Conservation (phyloP, 2,113 vertebrate species). For the Buteo buteo region DNA sequence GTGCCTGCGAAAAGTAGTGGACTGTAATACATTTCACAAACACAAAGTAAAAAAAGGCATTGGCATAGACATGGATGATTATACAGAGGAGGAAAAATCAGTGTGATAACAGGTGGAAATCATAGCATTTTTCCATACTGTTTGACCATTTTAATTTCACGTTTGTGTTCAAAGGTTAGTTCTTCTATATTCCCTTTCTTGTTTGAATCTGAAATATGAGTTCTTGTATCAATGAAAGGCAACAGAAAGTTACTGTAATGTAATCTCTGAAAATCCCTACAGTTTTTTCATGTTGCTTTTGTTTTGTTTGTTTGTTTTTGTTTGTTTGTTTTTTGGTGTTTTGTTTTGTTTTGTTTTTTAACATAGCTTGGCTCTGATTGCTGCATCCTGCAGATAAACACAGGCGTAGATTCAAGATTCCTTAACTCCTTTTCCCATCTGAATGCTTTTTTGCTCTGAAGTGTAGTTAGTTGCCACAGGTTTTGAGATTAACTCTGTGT, state of each 20-base stretch:
- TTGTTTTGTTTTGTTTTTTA: not conserved
- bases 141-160: not conserved
- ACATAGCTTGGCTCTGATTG: not conserved
- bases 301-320: not conserved
- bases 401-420: not conserved
- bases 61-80: not conserved
- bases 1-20: not conserved
- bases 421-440: not conserved
- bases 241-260: not conserved
- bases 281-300: not conserved
- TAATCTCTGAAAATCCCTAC: not conserved
- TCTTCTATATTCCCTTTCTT: not conserved
- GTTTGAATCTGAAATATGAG: not conserved
- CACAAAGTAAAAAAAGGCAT: not conserved
- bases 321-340: too few species aligned
- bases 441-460: not conserved
- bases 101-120: not conserved
- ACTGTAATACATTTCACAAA: not conserved
- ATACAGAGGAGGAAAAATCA: not conserved
- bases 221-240: not conserved
- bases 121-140: not conserved
- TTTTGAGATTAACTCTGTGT: not conserved
- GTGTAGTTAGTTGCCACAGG: not conserved
- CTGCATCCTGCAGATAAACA: not conserved
- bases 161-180: not conserved